Conservation (phyloP, 2,888 invertebrate genomes). For the Troilus luridus region DNA sequence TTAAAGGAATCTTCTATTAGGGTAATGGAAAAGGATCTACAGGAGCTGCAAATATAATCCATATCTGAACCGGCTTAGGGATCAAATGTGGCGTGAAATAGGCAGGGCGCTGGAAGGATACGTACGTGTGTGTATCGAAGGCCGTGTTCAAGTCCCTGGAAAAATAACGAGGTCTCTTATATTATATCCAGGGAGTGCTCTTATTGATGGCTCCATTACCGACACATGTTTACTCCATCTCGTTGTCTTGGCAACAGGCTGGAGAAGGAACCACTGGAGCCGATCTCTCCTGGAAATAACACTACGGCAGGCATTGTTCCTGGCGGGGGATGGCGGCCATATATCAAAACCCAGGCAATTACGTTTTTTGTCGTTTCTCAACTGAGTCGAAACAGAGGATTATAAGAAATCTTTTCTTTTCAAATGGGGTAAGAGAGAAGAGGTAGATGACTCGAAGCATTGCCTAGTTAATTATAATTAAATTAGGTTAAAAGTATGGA, state of each 20-base stretch:
- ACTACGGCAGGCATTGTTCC: neutral
- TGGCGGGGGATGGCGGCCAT: neutral
- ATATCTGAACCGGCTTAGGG: conserved; percentile 46
- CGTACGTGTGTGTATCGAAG: conserved; percentile 38
- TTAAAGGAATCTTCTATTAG: conserved; percentile 34
- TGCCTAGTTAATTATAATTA: too few relatives aligned
- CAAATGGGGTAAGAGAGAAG: too few relatives aligned
- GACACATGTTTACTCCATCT: conserved; percentile 55
- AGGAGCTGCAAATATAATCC: conserved; percentile 36
- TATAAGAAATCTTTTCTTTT: neutral
- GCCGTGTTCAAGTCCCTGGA: conserved; percentile 44
- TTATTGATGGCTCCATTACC: conserved; percentile 58
- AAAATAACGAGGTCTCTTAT: conserved; percentile 51
- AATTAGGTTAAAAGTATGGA: too few relatives aligned
- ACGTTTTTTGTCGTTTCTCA: neutral
- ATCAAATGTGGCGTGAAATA: conserved; percentile 56
- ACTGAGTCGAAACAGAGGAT: neutral
- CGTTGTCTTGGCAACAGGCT: conserved; percentile 19
- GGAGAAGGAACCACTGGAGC: conserved; percentile 18
- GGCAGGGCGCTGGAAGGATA: conserved; percentile 38
- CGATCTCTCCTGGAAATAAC: neutral
- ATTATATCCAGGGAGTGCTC: conserved; percentile 15
- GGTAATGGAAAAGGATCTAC: neutral
- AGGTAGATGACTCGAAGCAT: too few relatives aligned
- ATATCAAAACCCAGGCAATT: conserved; percentile 10